Conservation (phyloP, 2,113 vertebrate genomes). For the Carlito syrichta region DNA sequence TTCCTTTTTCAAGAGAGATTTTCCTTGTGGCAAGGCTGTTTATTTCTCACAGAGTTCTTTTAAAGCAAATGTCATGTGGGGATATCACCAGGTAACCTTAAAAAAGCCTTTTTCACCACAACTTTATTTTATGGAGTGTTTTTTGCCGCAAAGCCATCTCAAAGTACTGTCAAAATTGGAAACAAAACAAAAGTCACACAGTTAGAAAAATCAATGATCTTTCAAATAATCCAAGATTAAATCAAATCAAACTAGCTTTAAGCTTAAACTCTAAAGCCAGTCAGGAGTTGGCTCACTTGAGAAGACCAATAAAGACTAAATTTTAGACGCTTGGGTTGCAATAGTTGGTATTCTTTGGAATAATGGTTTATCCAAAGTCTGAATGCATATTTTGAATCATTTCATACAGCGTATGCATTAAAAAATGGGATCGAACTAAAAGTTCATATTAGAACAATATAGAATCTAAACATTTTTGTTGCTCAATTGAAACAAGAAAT, state of each 20-base stretch:
- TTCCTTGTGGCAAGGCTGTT: conserved; percentile 75
- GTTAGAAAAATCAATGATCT: conserved; percentile 78
- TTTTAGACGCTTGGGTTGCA: not conserved
- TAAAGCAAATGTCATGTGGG: conserved; percentile 77
- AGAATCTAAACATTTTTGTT: conserved; percentile 42
- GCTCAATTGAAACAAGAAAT: not conserved
- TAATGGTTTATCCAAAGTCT: conserved; percentile 33
- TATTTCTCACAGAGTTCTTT: conserved; percentile 75
- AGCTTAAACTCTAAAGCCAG: conserved; percentile 65
- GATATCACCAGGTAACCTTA: conserved; percentile 76
- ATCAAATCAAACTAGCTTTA: conserved; percentile 78
- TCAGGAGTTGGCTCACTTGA: conserved; percentile 49
- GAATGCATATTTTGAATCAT: not conserved
- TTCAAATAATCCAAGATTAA: conserved; percentile 81
- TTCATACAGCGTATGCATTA: not conserved
- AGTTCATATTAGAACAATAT: not conserved
- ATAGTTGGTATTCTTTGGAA: not conserved
- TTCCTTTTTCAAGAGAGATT: conserved; percentile 71
- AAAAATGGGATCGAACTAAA: not conserved
- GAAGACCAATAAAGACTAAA: not conserved
- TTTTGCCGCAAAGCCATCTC: conserved; percentile 66
- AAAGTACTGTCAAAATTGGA: conserved; percentile 74
- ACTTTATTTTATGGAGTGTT: conserved; percentile 72
- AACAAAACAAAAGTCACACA: conserved; percentile 75
- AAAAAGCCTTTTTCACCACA: conserved; percentile 54